phyloP scores from a whole-genome alignment of 2,113 vertebrate genomes.

The Eudyptes chrysolophus region DNA sequence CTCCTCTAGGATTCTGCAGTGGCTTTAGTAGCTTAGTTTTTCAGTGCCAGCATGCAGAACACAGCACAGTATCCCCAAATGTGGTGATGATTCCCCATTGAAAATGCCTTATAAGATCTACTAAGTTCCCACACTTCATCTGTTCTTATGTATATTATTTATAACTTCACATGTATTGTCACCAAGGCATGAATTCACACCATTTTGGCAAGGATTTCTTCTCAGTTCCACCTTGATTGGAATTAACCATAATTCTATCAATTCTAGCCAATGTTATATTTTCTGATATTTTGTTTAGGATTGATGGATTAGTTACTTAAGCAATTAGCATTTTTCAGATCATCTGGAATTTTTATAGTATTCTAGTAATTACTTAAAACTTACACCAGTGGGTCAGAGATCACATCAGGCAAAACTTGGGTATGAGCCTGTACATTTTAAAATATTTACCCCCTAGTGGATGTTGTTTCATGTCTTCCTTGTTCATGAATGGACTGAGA shows the following conservation, averaged over 20 bases:
- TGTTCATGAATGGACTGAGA: background rate
- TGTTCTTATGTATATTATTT: background rate
- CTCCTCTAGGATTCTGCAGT: background rate
- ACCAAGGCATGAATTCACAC: background rate
- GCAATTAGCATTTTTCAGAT: background rate
- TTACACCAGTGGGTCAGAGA: background rate
- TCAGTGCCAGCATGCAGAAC: background rate
- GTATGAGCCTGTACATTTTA: background rate
- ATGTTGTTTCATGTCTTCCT: background rate
- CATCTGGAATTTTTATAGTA: background rate
- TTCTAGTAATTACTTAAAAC: background rate
- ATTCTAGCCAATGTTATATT: background rate
- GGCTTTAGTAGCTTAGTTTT: background rate
- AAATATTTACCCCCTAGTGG: background rate
- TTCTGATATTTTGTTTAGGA: background rate
- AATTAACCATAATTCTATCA: background rate
- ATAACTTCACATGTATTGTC: background rate
- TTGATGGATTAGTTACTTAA: background rate
- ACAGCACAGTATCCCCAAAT: background rate
- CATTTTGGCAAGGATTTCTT: background rate
- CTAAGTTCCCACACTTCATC: background rate
- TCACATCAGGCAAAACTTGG: background rate
- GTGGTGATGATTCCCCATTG: background rate
- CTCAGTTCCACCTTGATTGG: background rate
- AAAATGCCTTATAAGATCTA: background rate